Evolutionary conservation across 2,888 invertebrate species (phyloP).

Genomic region (Phytoseiulus persimilis): DNA sequence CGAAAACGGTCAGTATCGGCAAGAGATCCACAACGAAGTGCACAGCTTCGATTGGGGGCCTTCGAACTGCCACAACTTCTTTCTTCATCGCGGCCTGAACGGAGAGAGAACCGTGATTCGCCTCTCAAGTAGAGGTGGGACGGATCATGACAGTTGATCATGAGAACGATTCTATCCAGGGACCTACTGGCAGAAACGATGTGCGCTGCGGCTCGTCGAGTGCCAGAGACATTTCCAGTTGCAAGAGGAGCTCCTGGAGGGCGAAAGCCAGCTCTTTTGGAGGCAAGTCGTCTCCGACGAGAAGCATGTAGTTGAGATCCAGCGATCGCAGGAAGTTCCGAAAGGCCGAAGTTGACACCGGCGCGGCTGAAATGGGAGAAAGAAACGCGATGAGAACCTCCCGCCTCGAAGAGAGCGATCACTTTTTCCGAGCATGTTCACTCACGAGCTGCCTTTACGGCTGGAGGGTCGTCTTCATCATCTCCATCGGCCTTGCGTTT

Average conservation of each 20-base stretch:
- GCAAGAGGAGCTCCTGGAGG: slow-evolving; percentile 6
- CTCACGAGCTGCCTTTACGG: not conserved
- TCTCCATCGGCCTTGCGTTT: slow-evolving; percentile 9
- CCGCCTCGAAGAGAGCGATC: too few relatives aligned
- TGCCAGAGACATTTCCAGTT: not conserved
- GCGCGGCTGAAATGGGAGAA: not conserved
- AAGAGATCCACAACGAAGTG: not conserved
- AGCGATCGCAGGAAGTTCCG: slow-evolving; percentile 10
- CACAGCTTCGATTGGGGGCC: slow-evolving; percentile 6
- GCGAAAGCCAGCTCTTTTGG: not conserved
- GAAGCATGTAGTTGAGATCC: not conserved
- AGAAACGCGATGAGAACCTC: too few relatives aligned
- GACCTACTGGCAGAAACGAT: not conserved
- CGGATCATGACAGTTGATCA: too few relatives aligned
- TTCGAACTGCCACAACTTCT: not conserved
- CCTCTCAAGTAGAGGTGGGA: too few relatives aligned
- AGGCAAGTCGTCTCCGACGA: not conserved
- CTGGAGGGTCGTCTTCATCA: not conserved
- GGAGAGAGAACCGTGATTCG: not conserved
- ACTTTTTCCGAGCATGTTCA: not conserved
- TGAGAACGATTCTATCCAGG: too few relatives aligned
- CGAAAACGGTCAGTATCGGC: not conserved
- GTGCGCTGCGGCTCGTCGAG: slow-evolving; percentile 15
- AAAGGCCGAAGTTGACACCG: not conserved
- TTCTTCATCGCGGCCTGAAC: slow-evolving; percentile 8